Evolutionary conservation across 1,140 invertebrate genomes (phyloP), one percentile per base, ranked within the genome.

Genomic region (Caenorhabditis latens): DNA sequence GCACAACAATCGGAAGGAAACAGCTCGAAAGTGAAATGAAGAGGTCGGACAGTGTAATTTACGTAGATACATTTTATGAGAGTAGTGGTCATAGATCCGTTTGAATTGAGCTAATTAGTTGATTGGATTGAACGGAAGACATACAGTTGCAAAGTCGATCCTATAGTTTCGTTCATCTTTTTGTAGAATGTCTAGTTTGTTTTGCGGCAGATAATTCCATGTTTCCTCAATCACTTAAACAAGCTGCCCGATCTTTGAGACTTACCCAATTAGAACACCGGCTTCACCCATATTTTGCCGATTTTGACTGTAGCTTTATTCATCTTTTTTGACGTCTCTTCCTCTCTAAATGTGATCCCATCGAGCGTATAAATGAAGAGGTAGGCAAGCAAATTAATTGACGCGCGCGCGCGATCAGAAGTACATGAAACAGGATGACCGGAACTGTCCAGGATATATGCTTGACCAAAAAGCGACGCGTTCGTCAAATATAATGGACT

Each of bases 311-410:
- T 6, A 50, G 43, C 71, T 19, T 53, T 50, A 24, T 32, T 50
- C 65, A 46, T 71, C 42, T 71, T 71, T 71, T 71, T 71, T 71
- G 40, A 21, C 42, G 67, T 71, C 9, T 19, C n/a, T 53, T 24
- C 21, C 6, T 16, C 19, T 48, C 24, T 71, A 48, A 79, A 24
- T 50, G 46, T 79, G 71, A 50, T 8, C n/a, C 21, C 19, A 42
- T 43, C 40, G 13, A 50, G 46, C n/a, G 46, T 50, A 32, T 14
- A 42, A 32, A 71, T 16, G 4, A 43, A 71, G 40, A 71, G 46
- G 71, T 79, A 79, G 6, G 71, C 46, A 79, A 48, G 71, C 43
- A 48, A 79, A 50, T 79, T 50, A 79, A 50, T 79, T 50, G 71
- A 11, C 46, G 46, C 46, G 46, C 61, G 16, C 16, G 13, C 4